Conservation (phyloP, 2,888 invertebrate species). For the Deilephila elpenor region DNA sequence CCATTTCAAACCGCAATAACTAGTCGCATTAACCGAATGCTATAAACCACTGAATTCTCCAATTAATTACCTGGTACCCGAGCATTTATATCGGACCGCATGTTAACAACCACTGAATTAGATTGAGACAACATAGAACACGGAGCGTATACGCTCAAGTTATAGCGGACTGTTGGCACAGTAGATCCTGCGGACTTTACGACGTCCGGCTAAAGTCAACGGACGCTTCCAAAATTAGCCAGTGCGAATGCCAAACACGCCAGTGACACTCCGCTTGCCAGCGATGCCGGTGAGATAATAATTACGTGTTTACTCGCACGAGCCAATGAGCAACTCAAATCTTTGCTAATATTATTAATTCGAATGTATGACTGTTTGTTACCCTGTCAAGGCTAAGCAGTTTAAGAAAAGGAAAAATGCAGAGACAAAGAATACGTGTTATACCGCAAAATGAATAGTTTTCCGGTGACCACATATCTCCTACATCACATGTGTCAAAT, state of each 20-base stretch:
- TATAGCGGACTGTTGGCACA: slow-evolving; percentile 29
- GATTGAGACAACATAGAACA: slow-evolving; percentile 18
- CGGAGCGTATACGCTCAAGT: slow-evolving; percentile 9
- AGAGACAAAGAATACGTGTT: not conserved
- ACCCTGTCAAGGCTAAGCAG: not conserved
- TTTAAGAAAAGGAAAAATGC: not conserved
- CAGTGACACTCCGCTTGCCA: slow-evolving; percentile 31
- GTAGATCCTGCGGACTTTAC: slow-evolving; percentile 61
- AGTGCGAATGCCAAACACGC: slow-evolving; percentile 73
- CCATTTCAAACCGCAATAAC: too few relatives aligned
- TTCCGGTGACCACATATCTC: too few relatives aligned
- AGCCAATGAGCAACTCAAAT: slow-evolving; percentile 14
- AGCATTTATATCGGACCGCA: not conserved
- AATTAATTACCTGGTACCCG: not conserved
- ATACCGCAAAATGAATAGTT: too few relatives aligned
- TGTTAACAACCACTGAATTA: slow-evolving; percentile 2
- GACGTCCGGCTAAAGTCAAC: slow-evolving; percentile 77
- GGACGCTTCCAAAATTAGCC: slow-evolving; percentile 77
- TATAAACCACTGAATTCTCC: not conserved
- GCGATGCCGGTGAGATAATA: slow-evolving; percentile 39
- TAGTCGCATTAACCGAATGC: not conserved
- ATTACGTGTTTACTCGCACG: slow-evolving; percentile 16
- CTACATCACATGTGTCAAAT: too few relatives aligned
- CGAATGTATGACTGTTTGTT: slow-evolving; percentile 39
- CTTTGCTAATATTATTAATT: not conserved